Evolutionary conservation across 2,113 vertebrate species (phyloP).

Genomic region (Psilopogon haemacephalus): DNA sequence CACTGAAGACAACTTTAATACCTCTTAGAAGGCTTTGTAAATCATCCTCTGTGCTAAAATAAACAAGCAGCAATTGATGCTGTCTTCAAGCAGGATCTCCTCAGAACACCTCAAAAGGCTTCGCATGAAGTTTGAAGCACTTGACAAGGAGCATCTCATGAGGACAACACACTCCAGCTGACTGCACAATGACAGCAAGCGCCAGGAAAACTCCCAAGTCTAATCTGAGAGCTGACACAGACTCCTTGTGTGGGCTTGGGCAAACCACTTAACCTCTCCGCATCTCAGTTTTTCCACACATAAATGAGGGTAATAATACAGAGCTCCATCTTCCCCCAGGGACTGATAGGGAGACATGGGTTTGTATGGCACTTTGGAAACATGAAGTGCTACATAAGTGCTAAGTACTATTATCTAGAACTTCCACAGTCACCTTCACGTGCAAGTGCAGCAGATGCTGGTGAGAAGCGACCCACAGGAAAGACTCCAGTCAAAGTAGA

Average conservation of each 20-base stretch:
- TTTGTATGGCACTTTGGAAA: conserved; percentile 1
- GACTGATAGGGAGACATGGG: neutral
- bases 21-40: neutral
- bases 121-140: neutral
- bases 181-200: conserved; percentile 6
- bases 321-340: neutral
- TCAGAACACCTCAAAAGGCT: neutral
- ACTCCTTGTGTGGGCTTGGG: conserved; percentile 37
- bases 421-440: neutral
- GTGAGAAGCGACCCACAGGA: neutral
- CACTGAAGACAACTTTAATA: neutral
- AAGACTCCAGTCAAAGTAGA: neutral
- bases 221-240: conserved; percentile 41
- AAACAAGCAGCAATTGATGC: neutral
- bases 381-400: conserved; percentile 18
- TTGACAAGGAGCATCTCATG: neutral
- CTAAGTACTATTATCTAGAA: conserved; percentile 25
- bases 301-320: conserved; percentile 15
- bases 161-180: neutral
- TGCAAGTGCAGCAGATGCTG: neutral
- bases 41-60: neutral
- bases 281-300: conserved; percentile 41
- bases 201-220: conserved; percentile 21
- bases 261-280: conserved; percentile 27
- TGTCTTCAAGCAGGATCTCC: neutral